Base-by-base conservation (phyloP, 1,140 invertebrate genomes). In the Colletes gigas region DNA sequence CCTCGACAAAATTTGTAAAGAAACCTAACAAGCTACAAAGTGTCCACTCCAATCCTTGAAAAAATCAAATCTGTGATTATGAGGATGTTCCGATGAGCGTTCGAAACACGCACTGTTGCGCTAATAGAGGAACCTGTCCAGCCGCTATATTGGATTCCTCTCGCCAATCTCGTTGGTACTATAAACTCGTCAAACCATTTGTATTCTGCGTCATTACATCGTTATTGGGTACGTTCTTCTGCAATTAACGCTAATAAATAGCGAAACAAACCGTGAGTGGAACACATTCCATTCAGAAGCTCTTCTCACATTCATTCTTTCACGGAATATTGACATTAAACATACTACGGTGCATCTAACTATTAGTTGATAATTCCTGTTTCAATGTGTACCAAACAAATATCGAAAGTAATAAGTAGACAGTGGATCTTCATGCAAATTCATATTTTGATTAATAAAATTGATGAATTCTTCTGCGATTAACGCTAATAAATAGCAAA, bases 141-240 rank as follows among this genome's bases (percentile, higher is more conserved):
- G 73, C 60, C 63, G 83, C 62, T 76, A 39, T 81, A 62, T 30
- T 78, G 50, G 72, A 62, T 77, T 83, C 67, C 65, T 81, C 69
- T 57, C 83, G 54, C 47, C 74, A 59, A 44, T 73, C 59, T 12
- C 57, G 86, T 63, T 90, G 89, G 86, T 89, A 83, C 65, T 86
- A 50, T 52, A 91, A 88, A 88, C 52, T 88, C 68, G 17, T 90
- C 59, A 92, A 89, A 85, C 88, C 90, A 17, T 70, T 92, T 44
- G 84, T 87, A 59, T 92, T 91, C 52, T 90, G 90, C 69, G 59
- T 90, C 19, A 83, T 93, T 14, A 92, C 91, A 5, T 89, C 91
- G 30, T 78, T 92, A 44, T 75, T 92, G 50, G 92, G 92, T 93
- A 83, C 78, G 84, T 67, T 12, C 4, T 1, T 50, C 4, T 59